A percentile compares a stretch with the other conserved stretches of the same genome.
These are phyloP conservation scores for Drosophila longiperda DNA, from an alignment of 2,888 invertebrate species.

Conservation along the genomic window DNA sequence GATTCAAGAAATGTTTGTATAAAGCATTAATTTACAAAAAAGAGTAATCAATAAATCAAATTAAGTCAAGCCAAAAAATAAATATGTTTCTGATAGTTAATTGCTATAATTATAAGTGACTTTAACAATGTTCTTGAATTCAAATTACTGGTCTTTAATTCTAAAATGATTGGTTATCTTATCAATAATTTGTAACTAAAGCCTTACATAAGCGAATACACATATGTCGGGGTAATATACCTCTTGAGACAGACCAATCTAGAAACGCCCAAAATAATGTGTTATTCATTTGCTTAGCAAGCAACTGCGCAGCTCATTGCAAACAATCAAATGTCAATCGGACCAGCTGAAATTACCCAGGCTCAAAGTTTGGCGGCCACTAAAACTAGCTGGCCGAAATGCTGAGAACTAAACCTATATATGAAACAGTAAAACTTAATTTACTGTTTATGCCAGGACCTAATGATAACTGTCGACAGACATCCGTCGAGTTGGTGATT, in stretches of 20 bases:
- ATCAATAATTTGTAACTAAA: background rate
- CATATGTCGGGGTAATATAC: background rate
- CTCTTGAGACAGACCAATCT: slow-evolving; percentile 14
- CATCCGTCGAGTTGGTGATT: slow-evolving; percentile 12
- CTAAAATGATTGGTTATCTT: background rate
- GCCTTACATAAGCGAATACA: background rate
- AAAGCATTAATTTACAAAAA: background rate
- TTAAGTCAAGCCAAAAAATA: too few relatives aligned
- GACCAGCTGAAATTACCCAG: slow-evolving; percentile 51
- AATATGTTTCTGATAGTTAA: background rate
- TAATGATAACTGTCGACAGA: slow-evolving; percentile 72
- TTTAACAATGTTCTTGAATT: background rate
- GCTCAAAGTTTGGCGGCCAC: slow-evolving; percentile 34
- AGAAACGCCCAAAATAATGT: slow-evolving; percentile 25
- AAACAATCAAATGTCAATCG: slow-evolving; percentile 72
- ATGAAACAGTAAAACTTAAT: slow-evolving; percentile 76
- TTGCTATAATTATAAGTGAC: background rate
- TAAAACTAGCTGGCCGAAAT: slow-evolving; percentile 40
- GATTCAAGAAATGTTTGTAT: background rate
- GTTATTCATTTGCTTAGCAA: slow-evolving; percentile 48
- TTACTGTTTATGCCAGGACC: slow-evolving; percentile 70
- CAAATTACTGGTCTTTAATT: background rate
- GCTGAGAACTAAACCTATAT: slow-evolving; percentile 54
- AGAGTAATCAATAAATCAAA: background rate
- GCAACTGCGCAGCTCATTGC: slow-evolving; percentile 56